Evolutionary conservation across 2,888 invertebrate species (phyloP), one percentile per base, ranked within the genome.

Genomic region (Erynnis tages): DNA sequence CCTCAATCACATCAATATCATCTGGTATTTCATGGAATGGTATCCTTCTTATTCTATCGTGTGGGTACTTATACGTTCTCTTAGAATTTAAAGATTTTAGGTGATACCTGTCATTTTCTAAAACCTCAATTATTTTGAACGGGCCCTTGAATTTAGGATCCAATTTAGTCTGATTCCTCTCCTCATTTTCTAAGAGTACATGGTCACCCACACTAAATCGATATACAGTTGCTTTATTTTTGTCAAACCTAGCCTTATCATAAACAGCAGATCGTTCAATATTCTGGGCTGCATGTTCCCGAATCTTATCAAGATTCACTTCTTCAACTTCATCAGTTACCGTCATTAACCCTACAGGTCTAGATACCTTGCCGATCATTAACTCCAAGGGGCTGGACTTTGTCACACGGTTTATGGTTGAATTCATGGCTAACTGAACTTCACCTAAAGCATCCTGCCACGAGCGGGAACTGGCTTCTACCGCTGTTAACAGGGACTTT

Each of bases 341-440:
- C 4, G 27, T 29, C 10, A 29, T n/a, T n/a, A 29, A 29, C 7
- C 4, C 4, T 1, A 29, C 4, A 4, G 27, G 27, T 8, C 27
- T 6, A n/a, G 27, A 7, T n/a, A 29, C 27, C 1, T 10, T 8
- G n/a, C 27, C 27, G 8, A 29, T n/a, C 4, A 29, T 4, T 4
- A 29, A 10, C 3, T 29, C 27, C 4, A 29, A n/a, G 4, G 27
- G 27, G 57, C 2, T 37, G 57, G 3, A 56, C 53, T 29, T 29
- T n/a, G 27, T 29, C 6, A 29, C 27, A 8, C 27, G 7, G 10
- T 29, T 29, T 29, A 29, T 29, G 27, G 27, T 29, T 8, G 27
- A 29, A n/a, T 29, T 29, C n/a, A 29, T 23, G 7, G 27, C 10
- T 4, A 29, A 29, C 27, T 29, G n/a, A n/a, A 29, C n/a, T 4